A percentile compares a stretch with the other conserved stretches of the same genome.
phyloP scores from a whole-genome alignment of 2,113 vertebrate species.

The Engystomops pustulosus region DNA sequence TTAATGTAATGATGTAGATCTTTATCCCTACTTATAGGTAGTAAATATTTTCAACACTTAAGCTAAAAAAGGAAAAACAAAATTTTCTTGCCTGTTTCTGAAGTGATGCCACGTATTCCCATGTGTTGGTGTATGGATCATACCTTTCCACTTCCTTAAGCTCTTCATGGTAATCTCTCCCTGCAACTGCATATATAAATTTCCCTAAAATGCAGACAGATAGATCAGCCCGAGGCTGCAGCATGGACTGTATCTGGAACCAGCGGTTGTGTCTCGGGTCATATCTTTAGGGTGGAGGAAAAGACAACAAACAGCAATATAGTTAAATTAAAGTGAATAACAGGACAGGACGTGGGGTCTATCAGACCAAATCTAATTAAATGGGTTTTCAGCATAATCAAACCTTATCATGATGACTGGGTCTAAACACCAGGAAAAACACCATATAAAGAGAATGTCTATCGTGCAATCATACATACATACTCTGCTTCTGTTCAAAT shows the following conservation, averaged over 20 bases:
- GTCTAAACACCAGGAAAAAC: too few relatives aligned
- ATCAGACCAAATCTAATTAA: too few relatives aligned
- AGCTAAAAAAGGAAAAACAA: background rate
- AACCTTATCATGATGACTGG: too few relatives aligned
- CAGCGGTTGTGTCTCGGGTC: constrained; percentile 95
- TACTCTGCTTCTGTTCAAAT: too few relatives aligned
- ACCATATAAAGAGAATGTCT: too few relatives aligned
- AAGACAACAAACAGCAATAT: too few relatives aligned
- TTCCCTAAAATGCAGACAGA: constrained; percentile 86
- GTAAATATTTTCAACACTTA: background rate
- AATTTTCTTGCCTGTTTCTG: constrained; percentile 82
- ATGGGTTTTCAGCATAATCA: too few relatives aligned
- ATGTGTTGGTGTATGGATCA: constrained; percentile 87
- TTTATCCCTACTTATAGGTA: background rate
- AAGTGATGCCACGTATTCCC: constrained; percentile 88
- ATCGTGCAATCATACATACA: too few relatives aligned
- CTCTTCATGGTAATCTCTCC: constrained; percentile 90
- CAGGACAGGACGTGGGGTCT: too few relatives aligned
- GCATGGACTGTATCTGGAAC: constrained; percentile 89
- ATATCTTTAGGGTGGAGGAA: constrained; percentile 75
- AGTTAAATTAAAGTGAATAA: too few relatives aligned
- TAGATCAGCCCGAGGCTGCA: constrained; percentile 91
- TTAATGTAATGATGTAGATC: too few relatives aligned
- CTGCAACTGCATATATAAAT: constrained; percentile 90
- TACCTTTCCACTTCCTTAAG: constrained; percentile 92